Base-by-base conservation (phyloP, 2,113 vertebrate species). In the Cichladusa arquata region DNA sequence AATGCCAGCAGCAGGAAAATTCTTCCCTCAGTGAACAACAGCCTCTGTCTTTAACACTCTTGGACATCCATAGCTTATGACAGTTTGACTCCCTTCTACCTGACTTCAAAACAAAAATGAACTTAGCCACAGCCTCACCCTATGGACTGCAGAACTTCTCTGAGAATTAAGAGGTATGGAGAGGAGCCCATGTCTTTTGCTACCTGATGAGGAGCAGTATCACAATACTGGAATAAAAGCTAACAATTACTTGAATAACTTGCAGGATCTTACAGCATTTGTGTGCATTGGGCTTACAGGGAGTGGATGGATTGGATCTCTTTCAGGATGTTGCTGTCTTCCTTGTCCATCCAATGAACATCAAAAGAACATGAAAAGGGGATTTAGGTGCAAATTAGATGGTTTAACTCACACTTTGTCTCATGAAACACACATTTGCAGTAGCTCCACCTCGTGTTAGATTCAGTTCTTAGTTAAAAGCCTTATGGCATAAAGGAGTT, bases 201-300 rank as follows among this genome's bases (percentile, higher is more conserved):
- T 69, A 40, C 48, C 31, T 51, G 14, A 82, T 33, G 9, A 47
- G 53, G 34, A 86, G 66, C 20, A 67, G 28, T 25, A 51, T 47
- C 16, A 38, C 29, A n/a, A 14, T 19, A 19, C 3, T 4, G 12
- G 25, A 38, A 87, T 33, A 79, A 76, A 92, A 70, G 60, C 9
- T 74, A 78, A 28, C 19, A 26, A 44, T 51, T 6, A 51, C 33
- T 50, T 14, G 6, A 29, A 34, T 12, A 24, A 74, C 51, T 50
- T 7, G 1, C 20, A 81, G 76, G 57, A 88, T 57, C 22, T 65
- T 42, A 15, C 31, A 36, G 26, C 51, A 48, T 14, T 58, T 38
- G 9, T 17, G 4, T 33, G 14, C 0, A 0, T 13, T 34, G 22
- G 26, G 17, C 14, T 72, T 50, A 48, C 4, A 58, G 64, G 8